phyloP scores from a whole-genome alignment of 2,797 vertebrate species.

The Neosilurus hyrtlii region DNA sequence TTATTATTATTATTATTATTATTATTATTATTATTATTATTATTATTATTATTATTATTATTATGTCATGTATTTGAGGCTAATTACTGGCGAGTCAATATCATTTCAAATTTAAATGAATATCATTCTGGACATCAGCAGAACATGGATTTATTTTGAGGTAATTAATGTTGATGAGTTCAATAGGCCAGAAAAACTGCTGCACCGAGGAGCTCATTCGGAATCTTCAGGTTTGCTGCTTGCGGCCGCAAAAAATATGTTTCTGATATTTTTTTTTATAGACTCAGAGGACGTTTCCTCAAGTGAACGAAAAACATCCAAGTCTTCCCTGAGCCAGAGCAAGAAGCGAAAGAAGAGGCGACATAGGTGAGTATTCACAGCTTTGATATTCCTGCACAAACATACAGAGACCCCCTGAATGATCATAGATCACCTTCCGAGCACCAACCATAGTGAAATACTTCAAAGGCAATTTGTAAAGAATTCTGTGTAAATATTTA shows the following conservation, averaged over 20 bases:
- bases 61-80: neutral
- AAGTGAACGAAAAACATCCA: conserved; percentile 89
- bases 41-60: neutral
- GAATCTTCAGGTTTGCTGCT: neutral
- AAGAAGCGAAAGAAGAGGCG: conserved; percentile 98
- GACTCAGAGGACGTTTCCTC: conserved; percentile 97
- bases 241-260: conserved; percentile 15
- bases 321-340: conserved; percentile 89
- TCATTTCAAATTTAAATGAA: neutral
- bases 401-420: too few relatives aligned
- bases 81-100: neutral
- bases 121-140: neutral
- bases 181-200: conserved; percentile 35
- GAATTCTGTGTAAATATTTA: too few relatives aligned
- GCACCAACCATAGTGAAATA: too few relatives aligned
- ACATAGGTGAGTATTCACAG: conserved; percentile 78
- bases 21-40: neutral
- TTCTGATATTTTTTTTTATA: conserved; percentile 61
- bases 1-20: neutral
- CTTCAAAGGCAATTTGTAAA: too few relatives aligned
- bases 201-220: conserved; percentile 2
- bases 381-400: neutral
- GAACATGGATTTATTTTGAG: neutral
- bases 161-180: conserved; percentile 25
- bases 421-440: too few relatives aligned